Evolutionary conservation across 2,888 invertebrate species (phyloP), one percentile per base, ranked within the genome.

Genomic region (Mystacides longicornis): DNA sequence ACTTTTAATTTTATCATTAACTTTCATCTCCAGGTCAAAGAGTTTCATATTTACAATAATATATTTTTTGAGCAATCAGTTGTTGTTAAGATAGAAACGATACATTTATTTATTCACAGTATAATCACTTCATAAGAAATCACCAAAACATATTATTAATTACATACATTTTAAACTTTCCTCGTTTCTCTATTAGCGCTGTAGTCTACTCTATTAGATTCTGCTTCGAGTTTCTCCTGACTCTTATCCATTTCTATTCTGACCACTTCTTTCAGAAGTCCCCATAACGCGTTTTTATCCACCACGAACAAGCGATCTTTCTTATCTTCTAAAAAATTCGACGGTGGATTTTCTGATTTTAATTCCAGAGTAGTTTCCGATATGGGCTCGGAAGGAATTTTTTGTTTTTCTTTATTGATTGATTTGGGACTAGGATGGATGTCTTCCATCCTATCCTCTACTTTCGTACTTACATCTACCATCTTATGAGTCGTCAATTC

Each of bases 211-310:
- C 53, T 49, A 49, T 52, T 55, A 45, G 52, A 58, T 53, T 58
- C 60, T 4, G 52, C 56, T 33, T 60, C 54, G 7, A 51, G 16
- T 56, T 55, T 62, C n/a, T 60, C 62, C 49, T 55, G 58, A 53
- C 55, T 63, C 49, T 64, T 64, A 49, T 63, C 63, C 45, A 65
- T 59, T 55, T 65, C 65, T 23, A 70, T 68, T 56, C 69, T 67
- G 5, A 71, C 71, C 2, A 70, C 80, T 68, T 82, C 82, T 65
- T 81, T 80, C 16, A 83, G 67, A 64, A 83, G 71, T 52, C 81
- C 81, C 82, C 82, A 83, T 46, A 82, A 67, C 56, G 77, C 77
- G 59, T 81, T 80, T 64, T 81, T 80, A 63, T 82, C 79, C 52
- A 82, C 66, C 55, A 82, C 74, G 60, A 81, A 75, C 61, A 77